These are phyloP conservation scores for Cotesia typhae DNA, from an alignment of 1,140 invertebrate genomes.

Conservation along the genomic window DNA sequence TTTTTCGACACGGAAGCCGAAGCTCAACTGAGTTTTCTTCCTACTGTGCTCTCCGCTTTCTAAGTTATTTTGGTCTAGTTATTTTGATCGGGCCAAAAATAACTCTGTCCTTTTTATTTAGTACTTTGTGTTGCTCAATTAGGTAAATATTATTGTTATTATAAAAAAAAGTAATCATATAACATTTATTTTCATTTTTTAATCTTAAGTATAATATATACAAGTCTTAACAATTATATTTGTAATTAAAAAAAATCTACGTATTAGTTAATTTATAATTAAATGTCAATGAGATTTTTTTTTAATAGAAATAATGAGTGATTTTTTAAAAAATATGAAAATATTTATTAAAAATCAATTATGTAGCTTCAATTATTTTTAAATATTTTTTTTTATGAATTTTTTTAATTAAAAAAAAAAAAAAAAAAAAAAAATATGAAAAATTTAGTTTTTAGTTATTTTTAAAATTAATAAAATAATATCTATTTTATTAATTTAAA, in stretches of 20 bases:
- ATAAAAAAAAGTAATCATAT: neutral
- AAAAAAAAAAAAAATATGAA: too few species aligned
- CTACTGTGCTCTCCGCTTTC: constrained; percentile 13
- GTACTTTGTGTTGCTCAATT: too few species aligned
- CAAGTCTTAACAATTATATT: constrained; percentile 48
- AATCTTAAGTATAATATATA: constrained; percentile 54
- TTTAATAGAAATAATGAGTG: neutral
- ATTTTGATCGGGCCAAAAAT: constrained; percentile 46
- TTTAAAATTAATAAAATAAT: too few species aligned
- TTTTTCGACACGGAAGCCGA: neutral
- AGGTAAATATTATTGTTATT: neutral
- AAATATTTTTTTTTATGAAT: neutral
- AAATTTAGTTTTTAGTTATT: too few species aligned
- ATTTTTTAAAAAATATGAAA: neutral
- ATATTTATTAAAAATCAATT: too few species aligned
- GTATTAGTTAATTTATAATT: constrained; percentile 19
- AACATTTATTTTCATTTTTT: neutral
- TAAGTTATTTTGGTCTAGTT: constrained; percentile 50
- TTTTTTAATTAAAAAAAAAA: too few species aligned
- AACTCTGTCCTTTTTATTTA: neutral
- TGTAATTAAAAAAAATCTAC: constrained; percentile 13
- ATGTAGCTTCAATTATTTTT: neutral
- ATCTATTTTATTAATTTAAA: too few species aligned
- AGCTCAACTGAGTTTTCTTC: neutral
- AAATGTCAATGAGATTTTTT: neutral